Base-by-base conservation (phyloP, 2,888 invertebrate species). In the Synanthedon andrenaeformis region DNA sequence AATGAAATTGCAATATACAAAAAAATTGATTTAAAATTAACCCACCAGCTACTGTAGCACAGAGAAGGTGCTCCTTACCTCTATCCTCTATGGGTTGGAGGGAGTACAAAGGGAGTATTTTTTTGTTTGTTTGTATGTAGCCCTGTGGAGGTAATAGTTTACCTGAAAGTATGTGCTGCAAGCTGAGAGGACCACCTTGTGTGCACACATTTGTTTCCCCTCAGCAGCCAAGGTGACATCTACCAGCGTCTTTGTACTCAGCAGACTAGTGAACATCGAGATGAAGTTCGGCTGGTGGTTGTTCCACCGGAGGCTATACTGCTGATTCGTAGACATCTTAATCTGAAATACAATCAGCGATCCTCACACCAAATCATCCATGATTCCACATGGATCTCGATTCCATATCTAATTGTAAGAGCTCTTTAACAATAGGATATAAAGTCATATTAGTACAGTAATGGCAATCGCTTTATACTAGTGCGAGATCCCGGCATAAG, bases 81-180 rank as follows among this genome's bases (percentile, higher is more conserved):
- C 17, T 17, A 17, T 2, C 17, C 17, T 17, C 17, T 2, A 17
- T 17, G 17, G n/a, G 19, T 19, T 19, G 19, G 19, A 3, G 2
- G 19, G 19, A 19, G 19, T 19, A 19, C 2, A 19, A 19, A 28
- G 28, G 28, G 28, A 5, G 1, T 28, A 6, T 6, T 8, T 8
- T 28, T 28, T 35, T 35, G 23, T 23, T 10, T 6, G 35, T 35
- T 35, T 35, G 8, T 5, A 23, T 23, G 4, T 23, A 45, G 45
- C 1, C 10, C 8, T 10, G 35, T 35, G 35, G 13, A 49, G 8
- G 14, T 8, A n/a, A n/a, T n/a, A 3, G 35, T 23, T 67, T 81
- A 94, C 94, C 89, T 96, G 95, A 82, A 96, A 96, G 82, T 96
- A 96, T n/a, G 95, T 93, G 74, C 96, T 96, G 82, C 96, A 96